Evolutionary conservation across 2,888 invertebrate genomes (phyloP).

Genomic region (Saturnia japonica): DNA sequence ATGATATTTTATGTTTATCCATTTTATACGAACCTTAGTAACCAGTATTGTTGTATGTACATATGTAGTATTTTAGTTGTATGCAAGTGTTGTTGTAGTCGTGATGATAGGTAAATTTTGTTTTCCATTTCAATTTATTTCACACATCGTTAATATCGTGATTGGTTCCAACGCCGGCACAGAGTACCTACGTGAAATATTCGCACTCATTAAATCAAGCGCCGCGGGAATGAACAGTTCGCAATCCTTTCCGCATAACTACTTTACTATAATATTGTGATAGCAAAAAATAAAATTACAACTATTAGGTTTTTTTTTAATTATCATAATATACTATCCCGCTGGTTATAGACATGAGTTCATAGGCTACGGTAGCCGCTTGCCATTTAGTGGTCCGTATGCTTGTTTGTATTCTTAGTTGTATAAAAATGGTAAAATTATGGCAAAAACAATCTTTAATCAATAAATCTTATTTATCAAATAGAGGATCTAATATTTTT

Average conservation of each 20-base stretch:
- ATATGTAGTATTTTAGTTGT: too few species aligned
- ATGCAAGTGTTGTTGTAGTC: not conserved
- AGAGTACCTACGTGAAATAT: slow-evolving; percentile 76
- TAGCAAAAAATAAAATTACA: not conserved
- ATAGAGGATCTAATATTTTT: too few species aligned
- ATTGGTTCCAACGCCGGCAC: slow-evolving; percentile 74
- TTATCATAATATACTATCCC: not conserved
- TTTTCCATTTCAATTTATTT: slow-evolving; percentile 69
- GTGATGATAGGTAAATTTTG: slow-evolving; percentile 42
- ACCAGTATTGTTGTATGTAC: too few species aligned
- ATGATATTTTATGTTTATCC: too few species aligned
- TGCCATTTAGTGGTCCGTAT: too few species aligned
- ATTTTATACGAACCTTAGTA: too few species aligned
- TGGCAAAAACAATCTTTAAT: too few species aligned
- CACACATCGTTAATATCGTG: slow-evolving; percentile 74
- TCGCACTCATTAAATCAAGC: slow-evolving; percentile 75
- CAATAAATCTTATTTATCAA: too few species aligned
- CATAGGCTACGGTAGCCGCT: too few species aligned
- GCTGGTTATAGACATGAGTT: not conserved
- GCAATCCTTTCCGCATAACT: not conserved
- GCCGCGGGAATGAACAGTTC: slow-evolving; percentile 52
- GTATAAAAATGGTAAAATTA: too few species aligned
- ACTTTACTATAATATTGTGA: not conserved
- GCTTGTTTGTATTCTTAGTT: too few species aligned
- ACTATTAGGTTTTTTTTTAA: not conserved